Percentiles rank a stretch among this genome's conserved stretches.
Evolutionary conservation across 2,113 vertebrate species (phyloP).

Genomic region (Colaptes auratus): DNA sequence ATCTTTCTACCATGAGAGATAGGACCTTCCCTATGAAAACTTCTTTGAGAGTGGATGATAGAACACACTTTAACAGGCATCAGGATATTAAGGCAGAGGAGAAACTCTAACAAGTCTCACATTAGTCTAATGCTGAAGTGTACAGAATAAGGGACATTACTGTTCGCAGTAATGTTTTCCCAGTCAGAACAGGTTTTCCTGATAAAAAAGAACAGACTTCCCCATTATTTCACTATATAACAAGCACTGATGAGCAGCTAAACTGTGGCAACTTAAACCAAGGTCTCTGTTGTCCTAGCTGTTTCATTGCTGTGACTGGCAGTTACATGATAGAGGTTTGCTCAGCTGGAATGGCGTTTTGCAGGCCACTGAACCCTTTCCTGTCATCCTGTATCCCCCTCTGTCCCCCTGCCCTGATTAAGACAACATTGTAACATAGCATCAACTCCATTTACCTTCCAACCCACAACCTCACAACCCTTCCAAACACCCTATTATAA

Average conservation of each 20-base stretch:
- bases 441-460: conserved; percentile 24
- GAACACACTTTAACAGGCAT: not conserved
- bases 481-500: conserved; percentile 12
- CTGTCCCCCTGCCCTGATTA: not conserved
- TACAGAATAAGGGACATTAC: not conserved
- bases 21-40: not conserved
- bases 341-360: conserved; percentile 58
- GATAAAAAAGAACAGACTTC: conserved; percentile 37
- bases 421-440: not conserved
- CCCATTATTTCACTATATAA: not conserved
- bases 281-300: not conserved
- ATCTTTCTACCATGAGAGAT: not conserved
- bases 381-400: not conserved
- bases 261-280: not conserved
- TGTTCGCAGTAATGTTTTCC: not conserved
- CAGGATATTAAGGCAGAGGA: not conserved
- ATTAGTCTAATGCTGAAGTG: not conserved
- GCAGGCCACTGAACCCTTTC: conserved; percentile 12
- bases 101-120: not conserved
- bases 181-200: not conserved
- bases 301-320: not conserved
- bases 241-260: not conserved
- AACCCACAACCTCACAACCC: conserved; percentile 14
- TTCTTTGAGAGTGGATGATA: not conserved
- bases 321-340: conserved; percentile 15